Conservation (phyloP, 1,140 invertebrate species). For the Caenorhabditis briggsae region DNA sequence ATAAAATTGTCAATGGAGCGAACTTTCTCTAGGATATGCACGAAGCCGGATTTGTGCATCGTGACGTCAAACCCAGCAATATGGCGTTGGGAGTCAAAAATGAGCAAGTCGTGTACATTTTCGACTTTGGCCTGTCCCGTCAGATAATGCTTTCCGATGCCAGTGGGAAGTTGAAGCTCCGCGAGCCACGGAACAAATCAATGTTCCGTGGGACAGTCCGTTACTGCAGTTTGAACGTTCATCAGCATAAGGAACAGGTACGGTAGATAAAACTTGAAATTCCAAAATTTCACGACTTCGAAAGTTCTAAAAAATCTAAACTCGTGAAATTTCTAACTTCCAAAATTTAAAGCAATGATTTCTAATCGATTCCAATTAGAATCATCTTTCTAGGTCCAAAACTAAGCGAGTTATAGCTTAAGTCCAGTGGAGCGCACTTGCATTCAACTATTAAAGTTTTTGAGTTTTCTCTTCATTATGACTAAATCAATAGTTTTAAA, state of each 20-base stretch:
- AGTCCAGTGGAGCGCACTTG: too few relatives aligned
- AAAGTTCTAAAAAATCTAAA: too few relatives aligned
- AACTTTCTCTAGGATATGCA: constrained; percentile 69
- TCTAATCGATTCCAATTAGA: too few relatives aligned
- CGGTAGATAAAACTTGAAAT: too few relatives aligned
- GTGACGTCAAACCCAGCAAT: constrained; percentile 75
- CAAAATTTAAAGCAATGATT: too few relatives aligned
- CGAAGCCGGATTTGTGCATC: constrained; percentile 71
- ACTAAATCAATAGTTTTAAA: too few relatives aligned
- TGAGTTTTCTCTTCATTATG: too few relatives aligned
- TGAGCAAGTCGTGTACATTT: constrained; percentile 67
- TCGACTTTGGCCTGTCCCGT: constrained; percentile 74
- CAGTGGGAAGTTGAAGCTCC: constrained; percentile 64
- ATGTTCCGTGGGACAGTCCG: constrained; percentile 89
- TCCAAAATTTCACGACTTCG: too few relatives aligned
- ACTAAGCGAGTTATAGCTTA: too few relatives aligned
- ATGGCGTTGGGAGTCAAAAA: constrained; percentile 68
- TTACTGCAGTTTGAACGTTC: constrained; percentile 98
- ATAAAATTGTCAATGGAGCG: background rate
- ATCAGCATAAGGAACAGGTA: constrained; percentile 87
- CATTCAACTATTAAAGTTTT: too few relatives aligned
- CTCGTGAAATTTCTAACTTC: too few relatives aligned
- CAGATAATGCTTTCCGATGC: constrained; percentile 69
- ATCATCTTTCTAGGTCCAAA: too few relatives aligned
- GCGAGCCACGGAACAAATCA: constrained; percentile 64